These are phyloP conservation scores for Todiramphus chloris DNA, from an alignment of 2,113 vertebrate species.

Conservation along the genomic window DNA sequence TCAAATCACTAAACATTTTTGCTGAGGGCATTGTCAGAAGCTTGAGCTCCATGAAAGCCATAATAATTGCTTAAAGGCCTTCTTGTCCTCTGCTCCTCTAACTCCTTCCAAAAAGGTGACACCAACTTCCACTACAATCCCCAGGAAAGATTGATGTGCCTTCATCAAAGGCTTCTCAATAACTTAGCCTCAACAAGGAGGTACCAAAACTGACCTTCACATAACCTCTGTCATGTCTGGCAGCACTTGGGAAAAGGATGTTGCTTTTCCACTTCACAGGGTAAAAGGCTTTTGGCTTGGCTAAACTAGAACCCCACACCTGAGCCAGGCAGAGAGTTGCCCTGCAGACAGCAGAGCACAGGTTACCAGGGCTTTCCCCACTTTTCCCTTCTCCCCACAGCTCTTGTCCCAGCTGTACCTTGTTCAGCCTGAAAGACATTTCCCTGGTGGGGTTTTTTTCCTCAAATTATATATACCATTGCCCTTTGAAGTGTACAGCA, in stretches of 20 bases:
- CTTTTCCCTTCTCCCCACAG: not conserved
- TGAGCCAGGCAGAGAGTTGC: not conserved
- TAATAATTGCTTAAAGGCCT: not conserved
- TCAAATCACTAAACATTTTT: not conserved
- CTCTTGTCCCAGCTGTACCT: conserved; percentile 53
- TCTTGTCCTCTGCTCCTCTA: not conserved
- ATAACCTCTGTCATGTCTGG: not conserved
- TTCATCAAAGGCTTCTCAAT: not conserved
- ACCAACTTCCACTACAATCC: not conserved
- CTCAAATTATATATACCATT: conserved; percentile 77
- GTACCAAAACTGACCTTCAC: not conserved
- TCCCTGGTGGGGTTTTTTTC: conserved; percentile 69
- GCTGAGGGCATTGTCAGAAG: not conserved
- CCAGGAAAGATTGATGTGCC: not conserved
- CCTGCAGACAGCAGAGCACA: not conserved
- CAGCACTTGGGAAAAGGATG: not conserved
- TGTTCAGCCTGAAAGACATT: conserved; percentile 78
- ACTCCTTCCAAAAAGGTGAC: not conserved
- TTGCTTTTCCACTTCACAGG: not conserved
- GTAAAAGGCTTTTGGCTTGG: not conserved
- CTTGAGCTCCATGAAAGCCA: not conserved
- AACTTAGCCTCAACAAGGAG: not conserved
- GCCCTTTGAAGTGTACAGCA: conserved; percentile 85
- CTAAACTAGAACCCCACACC: not conserved
- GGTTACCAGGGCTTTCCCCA: not conserved